Evolutionary conservation across 2,113 vertebrate genomes (phyloP).

Genomic region (Lipophrys pholis): DNA sequence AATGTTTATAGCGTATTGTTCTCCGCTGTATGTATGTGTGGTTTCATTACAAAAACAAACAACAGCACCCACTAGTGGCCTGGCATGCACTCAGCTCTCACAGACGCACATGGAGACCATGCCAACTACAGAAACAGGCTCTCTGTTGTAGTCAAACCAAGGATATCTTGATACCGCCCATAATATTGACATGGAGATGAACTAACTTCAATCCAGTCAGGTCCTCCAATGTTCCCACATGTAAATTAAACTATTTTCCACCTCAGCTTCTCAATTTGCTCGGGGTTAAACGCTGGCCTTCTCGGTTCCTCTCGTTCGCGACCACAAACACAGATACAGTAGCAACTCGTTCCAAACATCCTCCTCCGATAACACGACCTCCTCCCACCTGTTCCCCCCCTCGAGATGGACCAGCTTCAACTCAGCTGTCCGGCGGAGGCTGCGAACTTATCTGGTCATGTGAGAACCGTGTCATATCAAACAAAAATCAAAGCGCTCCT

Average conservation of each 20-base stretch:
- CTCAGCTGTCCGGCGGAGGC: constrained; percentile 76
- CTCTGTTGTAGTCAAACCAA: too few relatives aligned
- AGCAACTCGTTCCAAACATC: constrained; percentile 18
- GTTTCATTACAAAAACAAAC: too few relatives aligned
- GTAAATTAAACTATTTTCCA: constrained; percentile 58
- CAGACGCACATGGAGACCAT: too few relatives aligned
- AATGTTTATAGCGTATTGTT: too few relatives aligned
- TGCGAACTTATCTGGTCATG: constrained; percentile 77
- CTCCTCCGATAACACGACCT: constrained; percentile 42
- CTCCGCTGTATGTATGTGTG: too few relatives aligned
- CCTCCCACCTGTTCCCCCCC: constrained; percentile 76
- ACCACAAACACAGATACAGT: constrained; percentile 5
- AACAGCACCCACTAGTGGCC: too few relatives aligned
- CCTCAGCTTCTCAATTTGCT: constrained; percentile 21
- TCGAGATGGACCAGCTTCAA: constrained; percentile 30
- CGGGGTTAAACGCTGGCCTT: too few relatives aligned
- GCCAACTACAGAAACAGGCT: too few relatives aligned
- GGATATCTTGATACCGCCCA: not conserved
- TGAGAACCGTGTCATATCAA: constrained; percentile 80
- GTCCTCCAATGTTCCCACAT: constrained; percentile 19
- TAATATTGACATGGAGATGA: not conserved
- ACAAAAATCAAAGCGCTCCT: constrained; percentile 72
- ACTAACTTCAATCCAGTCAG: constrained; percentile 8
- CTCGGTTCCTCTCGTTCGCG: too few relatives aligned
- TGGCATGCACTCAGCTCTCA: too few relatives aligned